These are phyloP conservation scores for Ophiothrix spiculata DNA, from an alignment of 35 echinoderm and acorn worm genomes.

Conservation along the genomic window DNA sequence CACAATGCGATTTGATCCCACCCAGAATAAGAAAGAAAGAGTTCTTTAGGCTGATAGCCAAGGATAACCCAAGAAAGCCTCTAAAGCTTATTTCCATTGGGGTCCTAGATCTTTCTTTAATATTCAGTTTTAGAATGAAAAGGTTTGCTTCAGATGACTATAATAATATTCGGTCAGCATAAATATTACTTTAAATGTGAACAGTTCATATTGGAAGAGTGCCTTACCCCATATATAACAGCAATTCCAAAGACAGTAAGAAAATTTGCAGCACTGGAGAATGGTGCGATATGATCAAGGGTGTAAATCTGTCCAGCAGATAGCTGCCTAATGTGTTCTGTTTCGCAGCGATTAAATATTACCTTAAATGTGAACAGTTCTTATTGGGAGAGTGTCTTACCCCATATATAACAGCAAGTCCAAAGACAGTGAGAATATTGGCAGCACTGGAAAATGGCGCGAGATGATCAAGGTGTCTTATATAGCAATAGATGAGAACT, in stretches of 20 bases:
- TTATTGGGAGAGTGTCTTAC: background rate
- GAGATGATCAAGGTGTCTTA: background rate
- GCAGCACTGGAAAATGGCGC: background rate
- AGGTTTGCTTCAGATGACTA: too few relatives aligned
- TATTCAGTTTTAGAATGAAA: too few relatives aligned
- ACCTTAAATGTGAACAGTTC: background rate
- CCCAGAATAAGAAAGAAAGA: too few relatives aligned
- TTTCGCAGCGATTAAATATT: constrained; percentile 19
- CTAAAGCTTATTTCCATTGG: too few relatives aligned
- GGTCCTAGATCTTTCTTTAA: too few relatives aligned
- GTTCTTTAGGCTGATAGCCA: too few relatives aligned
- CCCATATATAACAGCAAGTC: background rate
- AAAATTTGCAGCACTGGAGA: constrained; percentile 71
- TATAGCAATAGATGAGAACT: background rate
- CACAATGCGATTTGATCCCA: too few relatives aligned
- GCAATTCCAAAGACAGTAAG: constrained; percentile 49
- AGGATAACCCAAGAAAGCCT: too few relatives aligned
- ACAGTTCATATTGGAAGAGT: too few relatives aligned
- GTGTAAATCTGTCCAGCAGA: too few relatives aligned
- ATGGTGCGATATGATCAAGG: constrained; percentile 79
- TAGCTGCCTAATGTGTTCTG: constrained; percentile 69
- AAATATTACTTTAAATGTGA: too few relatives aligned
- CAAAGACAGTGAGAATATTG: background rate
- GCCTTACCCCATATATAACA: constrained; percentile 88
- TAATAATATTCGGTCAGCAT: too few relatives aligned